Evolutionary conservation across 2,888 invertebrate species (phyloP), one percentile per base, ranked within the genome.

Genomic region (Cataglyphis rosenhaueri): DNA sequence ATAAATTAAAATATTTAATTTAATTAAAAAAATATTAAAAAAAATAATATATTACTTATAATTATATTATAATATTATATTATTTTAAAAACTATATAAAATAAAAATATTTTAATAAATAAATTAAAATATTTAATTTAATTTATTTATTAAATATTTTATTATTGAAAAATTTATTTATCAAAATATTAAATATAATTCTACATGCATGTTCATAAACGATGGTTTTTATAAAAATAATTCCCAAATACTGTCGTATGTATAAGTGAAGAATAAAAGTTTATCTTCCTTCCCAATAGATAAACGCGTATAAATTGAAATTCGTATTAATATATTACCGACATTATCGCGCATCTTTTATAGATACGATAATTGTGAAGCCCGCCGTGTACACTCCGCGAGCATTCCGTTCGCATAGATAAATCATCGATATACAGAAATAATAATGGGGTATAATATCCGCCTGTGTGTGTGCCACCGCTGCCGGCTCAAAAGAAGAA

Each of bases 371-470:
- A 68, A 79, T 79, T 61, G 68, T 79, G 57, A 70, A 48, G 32
- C 59, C 59, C 10, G n/a, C 59, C 10, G 29, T n/a, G 6, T 52
- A 52, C 48, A 48, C 18, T 44, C 18, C 35, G 12, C 57, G 78
- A 9, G 59, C 57, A 48, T 35, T 41, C 32, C 35, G 35, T 59
- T 79, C 59, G 25, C 78, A 61, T 44, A 52, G 48, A 59, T 79
- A 79, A 79, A 79, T 79, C 78, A 79, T 41, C 70, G 32, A 44
- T 21, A 18, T 32, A 21, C 35, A 79, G 70, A 70, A 70, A 79
- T 79, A 70, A 79, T 79, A 79, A 79, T 70, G 35, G 78, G 44
- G 70, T 79, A 61, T 68, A 68, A 68, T 68, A 70, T 79, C 78
- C 44, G 68, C 21, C 44, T 59, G 57, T 66, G 78, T 66, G 78